A percentile compares a stretch with the other conserved stretches of the same genome.
Evolutionary conservation across 2,113 vertebrate species (phyloP).

Genomic region (Tragelaphus scriptus): DNA sequence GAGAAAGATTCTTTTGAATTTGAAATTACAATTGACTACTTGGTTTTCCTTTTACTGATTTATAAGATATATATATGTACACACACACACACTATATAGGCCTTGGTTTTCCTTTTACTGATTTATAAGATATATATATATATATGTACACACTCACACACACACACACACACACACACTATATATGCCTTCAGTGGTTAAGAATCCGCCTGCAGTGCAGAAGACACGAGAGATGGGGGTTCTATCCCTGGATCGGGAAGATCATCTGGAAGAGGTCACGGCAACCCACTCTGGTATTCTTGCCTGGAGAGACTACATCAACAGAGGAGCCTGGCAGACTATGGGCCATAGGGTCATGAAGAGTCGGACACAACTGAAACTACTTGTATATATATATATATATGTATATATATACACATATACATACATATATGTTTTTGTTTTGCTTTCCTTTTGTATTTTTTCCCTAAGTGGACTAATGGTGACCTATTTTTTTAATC

Average conservation of each 20-base stretch:
- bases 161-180: not conserved
- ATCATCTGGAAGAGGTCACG: not conserved
- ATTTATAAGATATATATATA: not conserved
- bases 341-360: not conserved
- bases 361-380: not conserved
- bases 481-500: slow-evolving; percentile 23
- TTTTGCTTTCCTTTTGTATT: not conserved
- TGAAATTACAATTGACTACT: slow-evolving; percentile 38
- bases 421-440: not conserved
- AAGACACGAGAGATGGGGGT: not conserved
- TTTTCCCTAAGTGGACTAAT: not conserved
- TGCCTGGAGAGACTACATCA: not conserved
- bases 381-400: not conserved
- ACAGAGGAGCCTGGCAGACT: not conserved
- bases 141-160: not conserved
- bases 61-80: not conserved
- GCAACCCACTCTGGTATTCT: not conserved
- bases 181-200: not conserved
- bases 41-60: slow-evolving; percentile 1
- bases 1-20: slow-evolving; percentile 32
- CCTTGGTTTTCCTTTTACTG: not conserved
- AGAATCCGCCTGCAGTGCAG: not conserved
- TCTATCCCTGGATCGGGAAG: not conserved
- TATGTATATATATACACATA: not conserved
- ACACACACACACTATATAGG: not conserved